phyloP scores from a whole-genome alignment of 2,888 invertebrate species.

The Drosophila austrosaltans region DNA sequence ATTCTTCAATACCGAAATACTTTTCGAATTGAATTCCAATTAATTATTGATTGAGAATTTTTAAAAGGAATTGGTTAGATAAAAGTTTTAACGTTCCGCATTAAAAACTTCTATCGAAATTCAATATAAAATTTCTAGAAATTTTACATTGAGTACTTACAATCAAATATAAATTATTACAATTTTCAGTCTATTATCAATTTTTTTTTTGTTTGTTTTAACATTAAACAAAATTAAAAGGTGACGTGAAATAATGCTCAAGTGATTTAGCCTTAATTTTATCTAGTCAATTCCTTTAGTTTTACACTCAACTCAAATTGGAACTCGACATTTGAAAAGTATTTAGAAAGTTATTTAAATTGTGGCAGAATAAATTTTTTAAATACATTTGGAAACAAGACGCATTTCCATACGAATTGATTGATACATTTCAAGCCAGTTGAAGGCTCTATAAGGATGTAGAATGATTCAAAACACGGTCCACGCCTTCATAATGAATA shows the following conservation, averaged over 20 bases:
- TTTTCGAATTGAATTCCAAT: neutral
- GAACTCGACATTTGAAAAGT: neutral
- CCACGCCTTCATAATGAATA: slow-evolving; percentile 26
- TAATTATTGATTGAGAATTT: neutral
- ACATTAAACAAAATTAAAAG: slow-evolving; percentile 3
- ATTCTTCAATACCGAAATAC: slow-evolving; percentile 4
- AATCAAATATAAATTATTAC: neutral
- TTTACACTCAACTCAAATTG: neutral
- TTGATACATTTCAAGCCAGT: slow-evolving; percentile 2
- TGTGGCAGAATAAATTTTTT: slow-evolving; percentile 18
- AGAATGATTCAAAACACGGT: slow-evolving; percentile 51
- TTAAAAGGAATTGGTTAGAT: neutral
- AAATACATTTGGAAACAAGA: neutral
- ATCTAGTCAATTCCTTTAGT: neutral
- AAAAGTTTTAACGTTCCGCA: neutral
- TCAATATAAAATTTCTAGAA: neutral
- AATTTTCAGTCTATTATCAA: slow-evolving; percentile 1
- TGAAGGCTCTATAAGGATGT: slow-evolving; percentile 5
- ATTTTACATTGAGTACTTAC: neutral
- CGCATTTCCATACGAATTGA: slow-evolving; percentile 4
- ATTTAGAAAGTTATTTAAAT: neutral
- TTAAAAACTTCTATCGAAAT: neutral
- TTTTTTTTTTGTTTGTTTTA: neutral
- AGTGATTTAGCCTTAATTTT: neutral
- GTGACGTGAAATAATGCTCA: neutral